A percentile compares a stretch with the other conserved stretches of the same genome.
Evolutionary conservation across 1,140 invertebrate genomes (phyloP).

Genomic region (Drosophila oshimai): DNA sequence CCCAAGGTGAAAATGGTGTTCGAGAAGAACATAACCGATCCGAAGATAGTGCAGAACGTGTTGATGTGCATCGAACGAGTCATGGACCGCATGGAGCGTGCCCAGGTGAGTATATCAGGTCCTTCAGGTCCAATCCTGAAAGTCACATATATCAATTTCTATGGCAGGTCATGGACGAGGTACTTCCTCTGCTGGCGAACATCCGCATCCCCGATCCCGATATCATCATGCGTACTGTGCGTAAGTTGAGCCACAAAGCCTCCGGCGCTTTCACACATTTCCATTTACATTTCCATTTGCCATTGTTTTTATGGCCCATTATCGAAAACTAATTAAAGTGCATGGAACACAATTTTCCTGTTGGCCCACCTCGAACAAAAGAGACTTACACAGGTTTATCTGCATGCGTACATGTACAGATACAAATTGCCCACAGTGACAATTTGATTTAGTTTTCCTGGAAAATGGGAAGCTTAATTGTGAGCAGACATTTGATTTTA

Average conservation of each 20-base stretch:
- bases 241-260: slow-evolving; percentile 86
- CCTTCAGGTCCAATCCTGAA: too few relatives aligned
- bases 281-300: neutral
- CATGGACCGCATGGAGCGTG: slow-evolving; percentile 92
- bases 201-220: slow-evolving; percentile 94
- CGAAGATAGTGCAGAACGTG: slow-evolving; percentile 90
- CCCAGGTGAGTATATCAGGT: slow-evolving; percentile 83
- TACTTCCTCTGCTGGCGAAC: slow-evolving; percentile 94
- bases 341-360: slow-evolving; percentile 32
- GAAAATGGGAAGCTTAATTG: neutral
- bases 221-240: slow-evolving; percentile 90
- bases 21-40: slow-evolving; percentile 91
- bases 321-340: slow-evolving; percentile 53
- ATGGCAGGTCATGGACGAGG: slow-evolving; percentile 91
- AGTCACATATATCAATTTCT: neutral
- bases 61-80: slow-evolving; percentile 90
- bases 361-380: neutral
- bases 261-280: neutral
- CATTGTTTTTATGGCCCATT: slow-evolving; percentile 24
- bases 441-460: neutral
- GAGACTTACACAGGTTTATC: slow-evolving; percentile 2
- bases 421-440: slow-evolving; percentile 8
- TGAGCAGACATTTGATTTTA: neutral
- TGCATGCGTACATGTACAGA: neutral
- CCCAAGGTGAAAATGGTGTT: slow-evolving; percentile 94